Evolutionary conservation across 1,140 invertebrate species (phyloP).

Genomic region (Dreissena polymorpha): DNA sequence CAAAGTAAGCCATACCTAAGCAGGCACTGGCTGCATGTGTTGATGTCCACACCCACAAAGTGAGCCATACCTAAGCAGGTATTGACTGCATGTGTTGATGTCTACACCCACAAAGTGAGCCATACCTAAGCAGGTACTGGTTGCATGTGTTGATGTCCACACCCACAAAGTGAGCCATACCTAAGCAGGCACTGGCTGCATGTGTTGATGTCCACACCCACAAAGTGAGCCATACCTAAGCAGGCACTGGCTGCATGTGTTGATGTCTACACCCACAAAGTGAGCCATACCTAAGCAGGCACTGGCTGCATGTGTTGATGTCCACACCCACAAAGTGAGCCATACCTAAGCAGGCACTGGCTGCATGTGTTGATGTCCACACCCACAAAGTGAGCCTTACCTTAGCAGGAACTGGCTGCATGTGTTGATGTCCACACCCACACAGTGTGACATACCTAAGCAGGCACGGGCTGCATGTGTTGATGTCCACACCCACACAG

Average conservation of each 20-base stretch:
- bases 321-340: slow-evolving; percentile 91
- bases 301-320: slow-evolving; percentile 90
- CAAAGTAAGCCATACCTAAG: slow-evolving; percentile 87
- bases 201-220: slow-evolving; percentile 94
- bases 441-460: slow-evolving; percentile 87
- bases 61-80: slow-evolving; percentile 85
- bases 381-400: slow-evolving; percentile 88
- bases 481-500: slow-evolving; percentile 95
- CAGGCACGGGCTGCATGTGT: slow-evolving; percentile 89
- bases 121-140: slow-evolving; percentile 87
- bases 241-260: slow-evolving; percentile 89
- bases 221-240: slow-evolving; percentile 87
- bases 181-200: slow-evolving; percentile 89
- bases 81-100: slow-evolving; percentile 90
- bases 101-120: slow-evolving; percentile 91
- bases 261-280: slow-evolving; percentile 95
- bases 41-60: slow-evolving; percentile 95
- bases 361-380: slow-evolving; percentile 94
- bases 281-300: slow-evolving; percentile 85
- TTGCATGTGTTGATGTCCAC: slow-evolving; percentile 94
- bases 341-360: slow-evolving; percentile 87
- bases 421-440: slow-evolving; percentile 94
- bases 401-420: slow-evolving; percentile 89
- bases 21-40: slow-evolving; percentile 89
- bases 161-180: slow-evolving; percentile 88